These are phyloP conservation scores for Chascanopsetta lugubris DNA, from an alignment of 2,113 vertebrate species.

Conservation along the genomic window DNA sequence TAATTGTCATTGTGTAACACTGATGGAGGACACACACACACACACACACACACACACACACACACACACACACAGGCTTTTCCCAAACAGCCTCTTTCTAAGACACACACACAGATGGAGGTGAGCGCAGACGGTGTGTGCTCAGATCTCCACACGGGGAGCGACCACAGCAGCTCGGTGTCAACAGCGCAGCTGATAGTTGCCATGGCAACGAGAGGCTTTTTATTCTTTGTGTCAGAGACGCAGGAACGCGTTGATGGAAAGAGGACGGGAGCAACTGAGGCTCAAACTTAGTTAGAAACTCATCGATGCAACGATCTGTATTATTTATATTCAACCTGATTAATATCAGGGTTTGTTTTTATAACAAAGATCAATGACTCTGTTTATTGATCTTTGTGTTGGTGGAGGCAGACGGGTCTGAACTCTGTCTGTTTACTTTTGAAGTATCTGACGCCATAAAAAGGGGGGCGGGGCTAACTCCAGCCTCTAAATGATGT, in stretches of 20 bases:
- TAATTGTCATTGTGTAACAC: slow-evolving; percentile 14
- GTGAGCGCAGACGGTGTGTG: slow-evolving; percentile 8
- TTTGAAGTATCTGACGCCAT: no score
- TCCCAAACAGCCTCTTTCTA: no score
- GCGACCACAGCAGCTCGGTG: slow-evolving; percentile 26
- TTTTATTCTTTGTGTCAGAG: slow-evolving; percentile 60
- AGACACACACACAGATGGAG: background rate
- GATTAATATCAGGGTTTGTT: no score
- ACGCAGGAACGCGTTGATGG: slow-evolving; percentile 53
- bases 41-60: slow-evolving; percentile 14
- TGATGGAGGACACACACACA: background rate
- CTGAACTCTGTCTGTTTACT: no score
- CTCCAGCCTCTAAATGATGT: no score
- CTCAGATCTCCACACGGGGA: slow-evolving; percentile 22
- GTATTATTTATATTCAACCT: no score
- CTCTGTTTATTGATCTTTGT: no score
- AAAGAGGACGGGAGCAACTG: slow-evolving; percentile 34
- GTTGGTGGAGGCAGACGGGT: no score
- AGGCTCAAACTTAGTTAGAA: no score
- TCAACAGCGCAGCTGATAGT: slow-evolving; percentile 53
- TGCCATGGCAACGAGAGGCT: slow-evolving; percentile 67
- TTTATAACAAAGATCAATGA: no score
- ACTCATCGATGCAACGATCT: no score
- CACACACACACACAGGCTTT: slow-evolving; percentile 3
- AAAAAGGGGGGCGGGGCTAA: no score